These are phyloP conservation scores for Melinopterus prodromus DNA, from an alignment of 2,888 invertebrate genomes.

Conservation along the genomic window DNA sequence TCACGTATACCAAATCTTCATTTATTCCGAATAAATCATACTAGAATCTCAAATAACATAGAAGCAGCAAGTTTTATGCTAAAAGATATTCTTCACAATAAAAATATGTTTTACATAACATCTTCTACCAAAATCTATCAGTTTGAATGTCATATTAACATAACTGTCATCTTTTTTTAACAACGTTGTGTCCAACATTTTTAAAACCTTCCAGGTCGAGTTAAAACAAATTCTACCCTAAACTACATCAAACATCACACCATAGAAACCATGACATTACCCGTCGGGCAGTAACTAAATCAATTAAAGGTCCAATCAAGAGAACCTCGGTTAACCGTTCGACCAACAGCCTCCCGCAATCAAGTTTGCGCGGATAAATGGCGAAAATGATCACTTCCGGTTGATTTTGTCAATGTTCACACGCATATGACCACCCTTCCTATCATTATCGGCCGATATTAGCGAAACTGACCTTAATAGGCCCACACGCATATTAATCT, in stretches of 20 bases:
- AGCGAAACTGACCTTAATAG: neutral
- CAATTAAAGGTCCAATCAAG: neutral
- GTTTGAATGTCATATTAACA: too few species aligned
- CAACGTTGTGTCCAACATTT: too few species aligned
- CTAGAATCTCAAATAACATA: too few species aligned
- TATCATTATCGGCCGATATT: neutral
- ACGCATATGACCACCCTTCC: neutral
- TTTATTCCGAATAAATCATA: too few species aligned
- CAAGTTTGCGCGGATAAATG: neutral
- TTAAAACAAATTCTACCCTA: too few species aligned
- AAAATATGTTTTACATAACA: too few species aligned
- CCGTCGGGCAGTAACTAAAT: neutral
- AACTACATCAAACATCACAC: neutral
- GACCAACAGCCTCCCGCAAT: neutral
- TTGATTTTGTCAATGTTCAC: conserved; percentile 4
- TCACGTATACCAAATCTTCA: too few species aligned
- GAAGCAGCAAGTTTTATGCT: too few species aligned
- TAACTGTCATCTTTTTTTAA: too few species aligned
- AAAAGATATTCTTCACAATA: too few species aligned
- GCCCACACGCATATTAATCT: neutral
- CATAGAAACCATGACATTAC: neutral
- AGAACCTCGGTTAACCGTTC: neutral
- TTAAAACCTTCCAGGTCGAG: too few species aligned
- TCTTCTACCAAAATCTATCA: too few species aligned
- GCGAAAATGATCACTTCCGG: conserved; percentile 4